A percentile compares a stretch with the other conserved stretches of the same genome.
Conservation (phyloP, 2,113 vertebrate genomes). For the Myiopsitta monachus region DNA sequence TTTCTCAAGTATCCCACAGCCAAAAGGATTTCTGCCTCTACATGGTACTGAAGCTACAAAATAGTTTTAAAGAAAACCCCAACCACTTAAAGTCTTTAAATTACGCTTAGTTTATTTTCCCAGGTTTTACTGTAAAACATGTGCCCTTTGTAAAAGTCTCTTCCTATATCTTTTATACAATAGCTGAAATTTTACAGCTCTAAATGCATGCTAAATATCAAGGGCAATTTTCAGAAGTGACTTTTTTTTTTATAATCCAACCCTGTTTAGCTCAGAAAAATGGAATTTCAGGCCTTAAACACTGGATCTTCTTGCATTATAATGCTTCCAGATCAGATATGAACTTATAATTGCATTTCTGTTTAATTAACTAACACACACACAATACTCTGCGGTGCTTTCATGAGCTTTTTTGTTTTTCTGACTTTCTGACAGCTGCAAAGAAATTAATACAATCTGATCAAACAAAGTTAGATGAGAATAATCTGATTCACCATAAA, state of each 20-base stretch:
- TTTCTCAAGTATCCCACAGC: not conserved
- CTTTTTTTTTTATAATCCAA: not conserved
- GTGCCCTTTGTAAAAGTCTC: not conserved
- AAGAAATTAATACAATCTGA: not conserved
- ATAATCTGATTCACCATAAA: not conserved
- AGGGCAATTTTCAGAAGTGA: not conserved
- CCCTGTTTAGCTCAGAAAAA: not conserved
- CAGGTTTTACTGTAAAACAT: not conserved
- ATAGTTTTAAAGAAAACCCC: accelerated
- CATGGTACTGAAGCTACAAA: not conserved
- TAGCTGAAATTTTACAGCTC: not conserved
- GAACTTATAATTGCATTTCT: not conserved
- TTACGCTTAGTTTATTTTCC: not conserved
- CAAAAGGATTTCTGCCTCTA: not conserved
- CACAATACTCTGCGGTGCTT: not conserved
- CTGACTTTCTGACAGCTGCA: not conserved
- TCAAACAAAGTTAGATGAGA: not conserved
- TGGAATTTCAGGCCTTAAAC: not conserved
- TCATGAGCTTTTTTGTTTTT: not conserved
- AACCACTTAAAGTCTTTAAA: not conserved
- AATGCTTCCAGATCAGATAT: not conserved
- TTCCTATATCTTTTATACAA: not conserved
- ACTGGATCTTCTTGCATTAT: not conserved
- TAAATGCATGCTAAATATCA: not conserved
- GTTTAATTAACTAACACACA: not conserved